A percentile compares a stretch with the other conserved stretches of the same genome.
phyloP scores from a whole-genome alignment of 2,888 invertebrate species.

The Diabrotica balteata region DNA sequence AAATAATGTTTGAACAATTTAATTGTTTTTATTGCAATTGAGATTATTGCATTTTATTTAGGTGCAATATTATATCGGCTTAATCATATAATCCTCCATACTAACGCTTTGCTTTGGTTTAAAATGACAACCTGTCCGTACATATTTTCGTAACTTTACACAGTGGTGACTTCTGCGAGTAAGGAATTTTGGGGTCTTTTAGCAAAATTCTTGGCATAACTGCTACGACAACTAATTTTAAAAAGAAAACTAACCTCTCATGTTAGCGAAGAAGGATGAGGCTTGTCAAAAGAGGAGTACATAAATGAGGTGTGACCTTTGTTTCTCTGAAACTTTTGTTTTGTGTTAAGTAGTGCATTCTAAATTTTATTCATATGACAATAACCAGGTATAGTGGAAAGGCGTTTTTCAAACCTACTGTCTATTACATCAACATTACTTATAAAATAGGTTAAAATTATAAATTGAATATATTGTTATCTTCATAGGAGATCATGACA shows the following conservation, averaged over 20 bases:
- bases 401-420: no score
- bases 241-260: slow-evolving; percentile 7
- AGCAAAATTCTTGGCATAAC: slow-evolving; percentile 14
- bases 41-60: no score
- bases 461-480: no score
- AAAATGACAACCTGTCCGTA: slow-evolving; percentile 36
- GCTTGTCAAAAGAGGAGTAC: background rate
- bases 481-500: no score
- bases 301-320: background rate
- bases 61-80: no score
- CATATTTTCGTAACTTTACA: slow-evolving; percentile 28
- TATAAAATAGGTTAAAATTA: no score
- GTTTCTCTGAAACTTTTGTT: background rate
- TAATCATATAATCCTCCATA: slow-evolving; percentile 1
- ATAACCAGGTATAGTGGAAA: no score
- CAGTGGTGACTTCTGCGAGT: slow-evolving; percentile 29
- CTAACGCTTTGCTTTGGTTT: slow-evolving; percentile 20
- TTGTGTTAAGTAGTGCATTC: no score
- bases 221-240: slow-evolving; percentile 1
- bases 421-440: no score
- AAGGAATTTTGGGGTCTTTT: slow-evolving; percentile 12
- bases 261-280: background rate
- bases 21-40: no score
- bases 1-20: no score
- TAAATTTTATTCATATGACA: no score